These are phyloP conservation scores for Zosterops hypoxanthus DNA, from an alignment of 2,113 vertebrate genomes.

Conservation along the genomic window DNA sequence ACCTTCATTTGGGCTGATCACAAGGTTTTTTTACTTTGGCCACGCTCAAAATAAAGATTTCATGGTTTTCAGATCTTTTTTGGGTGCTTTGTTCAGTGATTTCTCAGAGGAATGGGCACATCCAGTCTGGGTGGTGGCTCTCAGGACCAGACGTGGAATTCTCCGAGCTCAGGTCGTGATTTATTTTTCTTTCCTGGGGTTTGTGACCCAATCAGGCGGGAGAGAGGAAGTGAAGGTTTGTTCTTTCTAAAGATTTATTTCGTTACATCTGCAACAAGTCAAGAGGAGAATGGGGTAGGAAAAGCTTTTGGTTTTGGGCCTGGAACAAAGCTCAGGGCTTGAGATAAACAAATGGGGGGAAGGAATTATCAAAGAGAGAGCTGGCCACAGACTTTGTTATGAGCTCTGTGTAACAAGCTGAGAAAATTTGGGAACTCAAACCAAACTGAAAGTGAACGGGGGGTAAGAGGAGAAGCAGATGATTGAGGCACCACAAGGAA, in stretches of 20 bases:
- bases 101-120: neutral
- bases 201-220: slow-evolving; percentile 20
- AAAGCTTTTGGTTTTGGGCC: slow-evolving; percentile 67
- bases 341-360: slow-evolving; percentile 67
- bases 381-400: slow-evolving; percentile 53
- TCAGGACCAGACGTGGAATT: neutral
- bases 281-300: slow-evolving; percentile 51
- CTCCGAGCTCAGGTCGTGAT: neutral
- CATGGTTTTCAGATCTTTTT: neutral
- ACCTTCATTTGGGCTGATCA: neutral
- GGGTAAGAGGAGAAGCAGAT: neutral
- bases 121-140: neutral
- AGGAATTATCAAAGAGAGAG: slow-evolving; percentile 61
- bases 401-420: slow-evolving; percentile 39
- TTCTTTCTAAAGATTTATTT: slow-evolving; percentile 68
- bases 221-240: slow-evolving; percentile 63
- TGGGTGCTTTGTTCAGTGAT: rapidly evolving
- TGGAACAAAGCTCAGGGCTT: slow-evolving; percentile 65
- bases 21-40: neutral
- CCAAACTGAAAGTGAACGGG: neutral
- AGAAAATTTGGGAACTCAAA: slow-evolving; percentile 34
- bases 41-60: neutral
- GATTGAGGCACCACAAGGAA: neutral
- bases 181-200: slow-evolving; percentile 69
- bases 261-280: slow-evolving; percentile 61